Percentiles rank a stretch among this genome's conserved stretches.
Evolutionary conservation across 2,113 vertebrate genomes (phyloP).

Genomic region (Prionailurus bengalensis): DNA sequence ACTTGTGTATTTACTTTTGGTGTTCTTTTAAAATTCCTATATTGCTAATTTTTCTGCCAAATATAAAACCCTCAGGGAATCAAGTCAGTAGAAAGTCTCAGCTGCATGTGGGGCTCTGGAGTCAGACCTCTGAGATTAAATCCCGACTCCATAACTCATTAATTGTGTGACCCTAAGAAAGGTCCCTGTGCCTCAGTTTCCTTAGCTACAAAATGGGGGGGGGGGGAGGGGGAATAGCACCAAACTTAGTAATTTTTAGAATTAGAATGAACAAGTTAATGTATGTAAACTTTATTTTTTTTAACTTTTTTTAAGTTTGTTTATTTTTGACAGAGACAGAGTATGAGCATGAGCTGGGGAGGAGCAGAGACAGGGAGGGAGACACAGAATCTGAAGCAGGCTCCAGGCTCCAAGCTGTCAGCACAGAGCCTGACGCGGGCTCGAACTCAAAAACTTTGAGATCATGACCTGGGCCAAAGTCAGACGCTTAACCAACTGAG

Average conservation of each 20-base stretch:
- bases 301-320: too few relatives aligned
- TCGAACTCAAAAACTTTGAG: too few relatives aligned
- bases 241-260: not conserved
- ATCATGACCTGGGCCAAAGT: too few relatives aligned
- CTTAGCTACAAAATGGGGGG: not conserved
- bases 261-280: not conserved
- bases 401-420: too few relatives aligned
- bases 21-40: not conserved
- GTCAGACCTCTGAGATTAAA: not conserved
- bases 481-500: too few relatives aligned
- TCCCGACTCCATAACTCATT: not conserved
- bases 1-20: not conserved
- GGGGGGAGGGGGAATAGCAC: not conserved
- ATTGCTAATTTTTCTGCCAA: not conserved
- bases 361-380: too few relatives aligned
- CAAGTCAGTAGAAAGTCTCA: not conserved
- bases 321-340: too few relatives aligned
- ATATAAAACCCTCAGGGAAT: not conserved
- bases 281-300: not conserved
- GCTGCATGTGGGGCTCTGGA: not conserved
- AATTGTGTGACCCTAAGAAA: not conserved
- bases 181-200: not conserved
- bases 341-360: too few relatives aligned
- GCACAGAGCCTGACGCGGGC: too few relatives aligned
- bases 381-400: too few relatives aligned